Percentiles rank a stretch among this genome's conserved stretches.
These are phyloP conservation scores for Ectemnius cavifrons DNA, from an alignment of 2,888 invertebrate species.

Conservation along the genomic window DNA sequence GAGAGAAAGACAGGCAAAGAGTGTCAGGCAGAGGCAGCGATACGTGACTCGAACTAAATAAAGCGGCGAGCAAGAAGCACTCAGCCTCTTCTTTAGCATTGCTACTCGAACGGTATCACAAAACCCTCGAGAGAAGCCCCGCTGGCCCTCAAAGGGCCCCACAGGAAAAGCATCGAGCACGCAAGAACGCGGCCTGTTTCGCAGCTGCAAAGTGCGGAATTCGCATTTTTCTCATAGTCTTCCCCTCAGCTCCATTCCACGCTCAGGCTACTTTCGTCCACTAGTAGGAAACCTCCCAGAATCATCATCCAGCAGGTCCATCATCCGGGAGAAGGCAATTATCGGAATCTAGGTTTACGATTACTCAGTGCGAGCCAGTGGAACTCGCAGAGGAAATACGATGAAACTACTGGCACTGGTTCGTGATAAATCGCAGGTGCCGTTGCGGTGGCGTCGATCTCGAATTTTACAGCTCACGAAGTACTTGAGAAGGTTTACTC, in stretches of 20 bases:
- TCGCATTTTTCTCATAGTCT: not conserved
- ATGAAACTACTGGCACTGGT: not conserved
- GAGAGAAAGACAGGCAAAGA: slow-evolving; percentile 8
- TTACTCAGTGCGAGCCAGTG: not conserved
- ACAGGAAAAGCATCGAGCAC: no score
- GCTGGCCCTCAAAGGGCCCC: not conserved
- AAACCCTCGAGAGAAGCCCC: not conserved
- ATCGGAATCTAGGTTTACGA: slow-evolving; percentile 41
- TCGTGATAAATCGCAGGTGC: slow-evolving; percentile 35
- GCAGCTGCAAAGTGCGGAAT: slow-evolving; percentile 5
- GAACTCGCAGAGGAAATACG: no score
- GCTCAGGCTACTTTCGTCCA: no score
- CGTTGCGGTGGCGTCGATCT: slow-evolving; percentile 29
- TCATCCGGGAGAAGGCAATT: slow-evolving; percentile 20
- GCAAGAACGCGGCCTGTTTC: slow-evolving; percentile 1
- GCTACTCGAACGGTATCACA: not conserved
- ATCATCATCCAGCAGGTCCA: no score
- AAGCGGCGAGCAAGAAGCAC: slow-evolving; percentile 5
- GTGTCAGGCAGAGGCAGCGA: slow-evolving; percentile 7
- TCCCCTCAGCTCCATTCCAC: no score
- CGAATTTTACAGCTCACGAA: slow-evolving; percentile 22
- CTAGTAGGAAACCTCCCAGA: no score
- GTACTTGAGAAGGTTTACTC: slow-evolving; percentile 13
- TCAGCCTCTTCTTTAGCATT: not conserved
- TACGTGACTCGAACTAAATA: slow-evolving; percentile 17